Evolutionary conservation across 2,797 vertebrate species (phyloP), one percentile per base, ranked within the genome.

Genomic region (Macroramphosus scolopax): DNA sequence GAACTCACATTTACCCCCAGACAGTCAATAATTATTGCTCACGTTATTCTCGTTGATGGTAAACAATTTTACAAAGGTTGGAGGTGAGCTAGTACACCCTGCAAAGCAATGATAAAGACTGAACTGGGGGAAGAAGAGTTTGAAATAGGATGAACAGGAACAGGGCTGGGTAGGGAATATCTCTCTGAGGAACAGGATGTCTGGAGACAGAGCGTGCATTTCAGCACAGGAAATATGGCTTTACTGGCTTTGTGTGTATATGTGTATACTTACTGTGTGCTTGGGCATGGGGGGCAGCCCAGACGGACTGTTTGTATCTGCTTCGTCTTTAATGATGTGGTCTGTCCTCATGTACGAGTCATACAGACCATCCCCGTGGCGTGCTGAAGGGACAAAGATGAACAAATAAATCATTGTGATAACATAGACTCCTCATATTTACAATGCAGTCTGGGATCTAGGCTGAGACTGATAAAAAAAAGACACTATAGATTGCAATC

Each of bases 341-440:
- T 98, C 96, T 30, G 93, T 93, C 79, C 95, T 95, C 94, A 97
- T 95, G 70, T 97, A 97, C 20, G 95, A 95, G 82, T 97, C 95
- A 45, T 94, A 98, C 0, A 98, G 89, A 67, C 92, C 91, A 67
- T 98, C 95, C 8, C 87, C 93, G 53, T 96, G 93, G 68, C 95
- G 94, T 65, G 79, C 92, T 92, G 84, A 30, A 68, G 85, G 49
- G 48, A 66, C 17, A 55, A 44, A 50, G 8, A 16, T 0, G n/a
- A 43, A 66, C 8, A 63, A 52, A 57, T 26, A 30, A 31, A 60
- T 46, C 25, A 50, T 41, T 3, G 17, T 32, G 33, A 54, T 22
- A 1, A 48, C 4, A 9, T 17, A 14, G 30, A 22, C 32, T 25
- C 15, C 32, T 58, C 12, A 45, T 49, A 59, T 60, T 26, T 54